These are phyloP conservation scores for Oreochromis grahami DNA, from an alignment of 2,797 vertebrate genomes.

Conservation along the genomic window DNA sequence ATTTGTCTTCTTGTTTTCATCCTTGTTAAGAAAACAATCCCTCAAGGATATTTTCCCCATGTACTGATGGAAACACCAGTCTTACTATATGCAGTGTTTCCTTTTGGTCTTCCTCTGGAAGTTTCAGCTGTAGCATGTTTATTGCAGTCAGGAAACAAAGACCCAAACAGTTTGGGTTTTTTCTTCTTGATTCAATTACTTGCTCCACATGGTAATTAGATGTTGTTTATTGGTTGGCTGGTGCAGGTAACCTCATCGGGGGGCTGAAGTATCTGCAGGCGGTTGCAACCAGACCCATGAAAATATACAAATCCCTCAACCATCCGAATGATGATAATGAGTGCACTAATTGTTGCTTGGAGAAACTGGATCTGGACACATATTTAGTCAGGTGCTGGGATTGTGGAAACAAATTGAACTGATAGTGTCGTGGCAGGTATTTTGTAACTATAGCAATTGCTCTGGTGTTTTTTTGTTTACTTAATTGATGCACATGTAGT, in stretches of 20 bases:
- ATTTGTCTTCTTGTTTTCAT: background rate
- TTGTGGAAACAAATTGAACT: conserved; percentile 41
- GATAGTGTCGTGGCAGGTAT: conserved; percentile 14
- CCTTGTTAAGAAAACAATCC: background rate
- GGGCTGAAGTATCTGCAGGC: background rate
- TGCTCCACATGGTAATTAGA: conserved; percentile 3
- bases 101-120: background rate
- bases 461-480: conserved; percentile 2
- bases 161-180: background rate
- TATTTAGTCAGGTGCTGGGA: conserved; percentile 40
- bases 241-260: background rate
- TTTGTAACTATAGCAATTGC: background rate
- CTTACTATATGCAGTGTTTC: background rate
- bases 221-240: conserved; percentile 49
- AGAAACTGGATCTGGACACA: background rate
- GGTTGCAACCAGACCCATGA: background rate
- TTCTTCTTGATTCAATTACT: conserved; percentile 7
- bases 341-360: conserved; percentile 21
- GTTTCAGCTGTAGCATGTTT: background rate
- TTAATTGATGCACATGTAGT: background rate
- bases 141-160: background rate
- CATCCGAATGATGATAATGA: conserved; percentile 2
- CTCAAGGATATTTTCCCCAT: background rate
- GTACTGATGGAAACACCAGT: conserved; percentile 15
- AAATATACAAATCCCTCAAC: conserved; percentile 48